Evolutionary conservation across 2,113 vertebrate species (phyloP).

Genomic region (Anhinga anhinga): DNA sequence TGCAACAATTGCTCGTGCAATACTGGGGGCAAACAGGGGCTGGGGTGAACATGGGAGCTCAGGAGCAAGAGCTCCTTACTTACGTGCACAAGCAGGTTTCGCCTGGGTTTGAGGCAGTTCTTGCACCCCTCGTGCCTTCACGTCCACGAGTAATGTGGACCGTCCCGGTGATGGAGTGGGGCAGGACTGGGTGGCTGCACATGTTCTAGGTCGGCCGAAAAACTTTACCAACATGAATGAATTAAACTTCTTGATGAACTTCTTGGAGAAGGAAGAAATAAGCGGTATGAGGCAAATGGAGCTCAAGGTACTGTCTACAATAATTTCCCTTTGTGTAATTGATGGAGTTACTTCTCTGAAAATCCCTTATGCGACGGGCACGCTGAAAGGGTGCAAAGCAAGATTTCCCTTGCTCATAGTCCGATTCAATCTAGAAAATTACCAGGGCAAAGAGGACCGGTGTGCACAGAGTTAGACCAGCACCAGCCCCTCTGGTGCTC

Average conservation of each 20-base stretch:
- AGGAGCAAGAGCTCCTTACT: background rate
- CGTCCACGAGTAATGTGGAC: accelerated
- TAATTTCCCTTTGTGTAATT: background rate
- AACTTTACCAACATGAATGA: background rate
- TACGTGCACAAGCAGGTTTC: background rate
- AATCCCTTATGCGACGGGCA: background rate
- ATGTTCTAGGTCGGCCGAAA: background rate
- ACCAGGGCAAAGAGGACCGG: background rate
- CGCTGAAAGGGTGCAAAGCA: background rate
- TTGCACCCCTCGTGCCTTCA: background rate
- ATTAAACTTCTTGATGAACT: background rate
- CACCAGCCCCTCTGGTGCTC: background rate
- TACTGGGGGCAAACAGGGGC: accelerated
- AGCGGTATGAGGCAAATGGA: background rate
- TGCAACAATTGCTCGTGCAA: accelerated
- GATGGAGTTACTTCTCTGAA: background rate
- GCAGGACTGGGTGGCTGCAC: background rate
- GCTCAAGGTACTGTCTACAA: background rate
- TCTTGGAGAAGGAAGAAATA: background rate
- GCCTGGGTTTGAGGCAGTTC: accelerated
- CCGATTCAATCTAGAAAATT: background rate
- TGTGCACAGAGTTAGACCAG: background rate
- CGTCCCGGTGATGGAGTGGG: background rate
- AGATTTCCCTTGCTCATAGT: background rate
- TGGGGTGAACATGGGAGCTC: accelerated